Conservation (phyloP, 1,140 invertebrate genomes). For the Alviniconcha marisindica region DNA sequence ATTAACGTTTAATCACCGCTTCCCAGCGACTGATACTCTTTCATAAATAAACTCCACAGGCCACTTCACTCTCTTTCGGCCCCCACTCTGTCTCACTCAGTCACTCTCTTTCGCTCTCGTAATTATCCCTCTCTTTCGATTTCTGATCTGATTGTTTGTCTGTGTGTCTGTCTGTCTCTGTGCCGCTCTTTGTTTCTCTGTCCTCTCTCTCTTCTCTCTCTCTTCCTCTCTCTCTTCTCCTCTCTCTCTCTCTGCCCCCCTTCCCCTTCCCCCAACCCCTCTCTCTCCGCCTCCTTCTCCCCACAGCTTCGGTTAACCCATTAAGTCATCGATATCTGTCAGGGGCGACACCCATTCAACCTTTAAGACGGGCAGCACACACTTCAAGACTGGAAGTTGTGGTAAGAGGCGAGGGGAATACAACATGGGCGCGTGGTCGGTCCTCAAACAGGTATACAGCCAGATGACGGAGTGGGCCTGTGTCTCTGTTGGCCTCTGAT, state of each 20-base stretch:
- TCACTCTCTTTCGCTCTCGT: not conserved
- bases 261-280: not conserved
- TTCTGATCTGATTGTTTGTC: too few species aligned
- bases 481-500: too few species aligned
- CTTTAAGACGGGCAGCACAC: conserved; percentile 14
- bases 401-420: not conserved
- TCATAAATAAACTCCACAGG: too few species aligned
- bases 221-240: not conserved
- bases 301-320: not conserved
- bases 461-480: not conserved
- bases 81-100: not conserved
- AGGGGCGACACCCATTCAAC: conserved; percentile 18
- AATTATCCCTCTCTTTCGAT: too few species aligned
- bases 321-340: conserved; percentile 22
- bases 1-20: too few species aligned
- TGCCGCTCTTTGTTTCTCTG: too few species aligned
- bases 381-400: not conserved
- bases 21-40: too few species aligned
- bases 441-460: conserved; percentile 11
- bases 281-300: not conserved
- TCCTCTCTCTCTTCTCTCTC: too few species aligned
- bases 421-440: not conserved
- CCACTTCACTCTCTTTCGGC: too few species aligned
- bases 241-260: not conserved
- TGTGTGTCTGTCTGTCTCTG: too few species aligned